phyloP scores from a whole-genome alignment of 2,888 invertebrate genomes.

The Lochmaea capreae region DNA sequence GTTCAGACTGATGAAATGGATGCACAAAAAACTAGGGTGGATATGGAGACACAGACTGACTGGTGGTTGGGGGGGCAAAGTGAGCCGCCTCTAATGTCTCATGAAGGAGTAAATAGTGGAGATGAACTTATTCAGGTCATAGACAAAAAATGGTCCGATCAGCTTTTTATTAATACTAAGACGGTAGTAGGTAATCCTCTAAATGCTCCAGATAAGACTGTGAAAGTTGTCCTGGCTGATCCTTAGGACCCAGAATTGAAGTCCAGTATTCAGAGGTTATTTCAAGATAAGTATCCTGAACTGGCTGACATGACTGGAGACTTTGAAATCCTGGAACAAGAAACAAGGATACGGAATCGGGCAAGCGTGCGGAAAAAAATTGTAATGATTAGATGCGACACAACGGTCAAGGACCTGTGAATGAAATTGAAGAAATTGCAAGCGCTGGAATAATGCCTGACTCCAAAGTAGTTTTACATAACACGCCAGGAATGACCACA shows the following conservation, averaged over 20 bases:
- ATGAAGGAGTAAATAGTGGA: background rate
- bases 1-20: no score
- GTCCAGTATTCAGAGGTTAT: constrained; percentile 28
- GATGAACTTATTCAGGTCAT: background rate
- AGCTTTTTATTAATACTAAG: background rate
- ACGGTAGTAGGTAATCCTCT: constrained; percentile 20
- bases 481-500: background rate
- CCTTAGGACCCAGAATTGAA: constrained; percentile 28
- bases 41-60: constrained; percentile 2
- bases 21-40: background rate
- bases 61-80: background rate
- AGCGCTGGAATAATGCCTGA: background rate
- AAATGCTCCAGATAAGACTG: background rate
- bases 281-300: constrained; percentile 31
- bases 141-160: background rate
- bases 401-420: background rate
- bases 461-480: background rate
- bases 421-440: background rate
- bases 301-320: constrained; percentile 21
- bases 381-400: background rate
- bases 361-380: background rate
- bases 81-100: background rate
- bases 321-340: constrained; percentile 25
- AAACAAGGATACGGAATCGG: background rate
- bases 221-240: constrained; percentile 31